phyloP scores from a whole-genome alignment of 2,888 invertebrate species.

The Tetranychus truncatus region DNA sequence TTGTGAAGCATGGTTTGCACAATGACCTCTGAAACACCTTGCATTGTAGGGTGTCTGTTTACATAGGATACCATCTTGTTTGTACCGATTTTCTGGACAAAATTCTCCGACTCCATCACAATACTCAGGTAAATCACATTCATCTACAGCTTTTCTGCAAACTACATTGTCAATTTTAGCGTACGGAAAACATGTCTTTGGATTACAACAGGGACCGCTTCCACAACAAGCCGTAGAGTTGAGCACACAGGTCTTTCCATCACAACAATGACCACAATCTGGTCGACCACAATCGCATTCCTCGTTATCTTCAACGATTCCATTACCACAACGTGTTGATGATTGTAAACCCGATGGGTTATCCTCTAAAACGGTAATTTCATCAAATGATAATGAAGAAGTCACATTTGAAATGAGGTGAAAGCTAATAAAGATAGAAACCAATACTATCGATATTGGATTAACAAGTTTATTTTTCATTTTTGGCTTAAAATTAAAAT shows the following conservation, averaged over 20 bases:
- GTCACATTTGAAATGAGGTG: too few species aligned
- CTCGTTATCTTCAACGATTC: constrained; percentile 85
- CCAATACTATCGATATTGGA: too few species aligned
- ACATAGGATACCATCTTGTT: constrained; percentile 69
- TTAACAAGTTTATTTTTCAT: too few species aligned
- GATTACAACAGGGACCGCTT: constrained; percentile 81
- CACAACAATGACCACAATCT: constrained; percentile 62
- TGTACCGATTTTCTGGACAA: constrained; percentile 74
- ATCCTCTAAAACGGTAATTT: too few species aligned
- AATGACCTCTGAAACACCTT: constrained; percentile 63
- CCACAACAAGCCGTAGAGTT: constrained; percentile 77
- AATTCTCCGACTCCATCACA: constrained; percentile 83
- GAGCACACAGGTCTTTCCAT: constrained; percentile 65
- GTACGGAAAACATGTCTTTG: constrained; percentile 41
- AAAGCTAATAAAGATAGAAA: too few species aligned
- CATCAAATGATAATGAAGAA: too few species aligned
- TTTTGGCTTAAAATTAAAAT: too few species aligned
- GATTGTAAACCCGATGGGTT: not conserved
- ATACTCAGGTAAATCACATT: constrained; percentile 87
- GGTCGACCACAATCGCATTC: constrained; percentile 53
- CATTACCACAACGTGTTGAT: constrained; percentile 68
- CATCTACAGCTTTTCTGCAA: constrained; percentile 64
- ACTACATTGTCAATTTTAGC: constrained; percentile 9
- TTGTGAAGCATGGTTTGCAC: constrained; percentile 71
- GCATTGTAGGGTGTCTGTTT: constrained; percentile 41